Percentiles rank a stretch among this genome's conserved stretches.
Conservation (phyloP, 1,140 invertebrate species). For the Rhopalosiphum maidis region DNA sequence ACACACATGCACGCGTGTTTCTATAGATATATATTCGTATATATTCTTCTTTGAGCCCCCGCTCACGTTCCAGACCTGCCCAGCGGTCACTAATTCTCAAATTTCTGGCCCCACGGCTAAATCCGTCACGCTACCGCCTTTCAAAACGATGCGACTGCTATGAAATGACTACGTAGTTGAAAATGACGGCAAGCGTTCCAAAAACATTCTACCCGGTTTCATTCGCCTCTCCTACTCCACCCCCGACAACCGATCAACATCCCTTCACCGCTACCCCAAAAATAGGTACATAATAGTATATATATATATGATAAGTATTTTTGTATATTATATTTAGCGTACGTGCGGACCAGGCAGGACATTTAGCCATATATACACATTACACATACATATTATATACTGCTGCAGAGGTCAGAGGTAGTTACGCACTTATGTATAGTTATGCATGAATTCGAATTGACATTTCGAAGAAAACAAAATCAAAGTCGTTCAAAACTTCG, state of each 20-base stretch:
- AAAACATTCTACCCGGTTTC: conserved; percentile 3
- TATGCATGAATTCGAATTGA: not conserved
- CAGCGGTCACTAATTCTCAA: not conserved
- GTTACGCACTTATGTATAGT: not conserved
- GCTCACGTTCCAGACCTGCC: not conserved
- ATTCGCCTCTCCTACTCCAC: not conserved
- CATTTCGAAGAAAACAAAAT: conserved; percentile 12
- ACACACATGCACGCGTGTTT: not conserved
- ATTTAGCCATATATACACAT: not conserved
- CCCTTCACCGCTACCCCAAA: not conserved
- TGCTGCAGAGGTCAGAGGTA: not conserved
- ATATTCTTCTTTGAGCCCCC: not conserved
- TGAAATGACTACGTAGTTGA: not conserved
- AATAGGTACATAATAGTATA: not conserved
- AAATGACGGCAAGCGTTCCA: not conserved
- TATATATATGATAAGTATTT: not conserved
- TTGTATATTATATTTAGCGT: not conserved
- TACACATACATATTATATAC: not conserved
- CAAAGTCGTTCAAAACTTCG: not conserved
- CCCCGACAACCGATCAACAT: not conserved
- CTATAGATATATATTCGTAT: not conserved
- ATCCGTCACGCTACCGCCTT: not conserved
- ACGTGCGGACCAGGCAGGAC: not conserved
- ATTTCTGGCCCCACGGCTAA: not conserved
- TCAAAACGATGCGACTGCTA: not conserved